phyloP scores from a whole-genome alignment of 2,888 invertebrate genomes.

The Atrina japonica region DNA sequence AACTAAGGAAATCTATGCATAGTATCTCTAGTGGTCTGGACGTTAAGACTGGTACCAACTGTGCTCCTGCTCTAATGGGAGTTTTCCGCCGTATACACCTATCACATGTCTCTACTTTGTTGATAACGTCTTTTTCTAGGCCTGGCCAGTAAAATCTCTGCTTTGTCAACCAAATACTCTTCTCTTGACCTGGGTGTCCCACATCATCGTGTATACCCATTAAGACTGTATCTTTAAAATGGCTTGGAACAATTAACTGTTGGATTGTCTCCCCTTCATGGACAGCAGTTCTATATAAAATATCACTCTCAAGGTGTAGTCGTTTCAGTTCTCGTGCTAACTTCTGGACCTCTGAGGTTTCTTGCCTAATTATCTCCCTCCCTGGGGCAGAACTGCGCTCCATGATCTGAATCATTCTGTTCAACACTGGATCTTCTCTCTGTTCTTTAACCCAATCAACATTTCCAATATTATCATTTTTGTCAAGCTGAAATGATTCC shows the following conservation, averaged over 20 bases:
- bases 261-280: background rate
- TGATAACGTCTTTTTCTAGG: background rate
- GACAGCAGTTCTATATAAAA: slow-evolving; percentile 6
- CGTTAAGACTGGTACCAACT: slow-evolving; percentile 24
- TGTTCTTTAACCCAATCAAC: slow-evolving; percentile 19
- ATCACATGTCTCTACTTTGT: slow-evolving; percentile 13
- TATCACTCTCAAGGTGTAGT: background rate
- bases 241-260: slow-evolving; percentile 4
- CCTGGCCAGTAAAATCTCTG: slow-evolving; percentile 14
- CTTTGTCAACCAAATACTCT: slow-evolving; percentile 18
- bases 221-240: background rate
- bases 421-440: background rate
- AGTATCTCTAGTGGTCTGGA: slow-evolving; percentile 43
- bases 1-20: slow-evolving; percentile 41
- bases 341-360: background rate
- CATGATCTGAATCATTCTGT: background rate
- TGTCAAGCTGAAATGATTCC: background rate
- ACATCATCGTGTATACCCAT: slow-evolving; percentile 12
- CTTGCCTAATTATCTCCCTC: background rate
- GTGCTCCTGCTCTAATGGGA: background rate
- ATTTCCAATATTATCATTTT: background rate
- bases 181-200: slow-evolving; percentile 31
- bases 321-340: background rate
- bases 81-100: slow-evolving; percentile 32
- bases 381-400: background rate